Conservation (phyloP, 2,888 invertebrate genomes). For the Bombylius discolor region DNA sequence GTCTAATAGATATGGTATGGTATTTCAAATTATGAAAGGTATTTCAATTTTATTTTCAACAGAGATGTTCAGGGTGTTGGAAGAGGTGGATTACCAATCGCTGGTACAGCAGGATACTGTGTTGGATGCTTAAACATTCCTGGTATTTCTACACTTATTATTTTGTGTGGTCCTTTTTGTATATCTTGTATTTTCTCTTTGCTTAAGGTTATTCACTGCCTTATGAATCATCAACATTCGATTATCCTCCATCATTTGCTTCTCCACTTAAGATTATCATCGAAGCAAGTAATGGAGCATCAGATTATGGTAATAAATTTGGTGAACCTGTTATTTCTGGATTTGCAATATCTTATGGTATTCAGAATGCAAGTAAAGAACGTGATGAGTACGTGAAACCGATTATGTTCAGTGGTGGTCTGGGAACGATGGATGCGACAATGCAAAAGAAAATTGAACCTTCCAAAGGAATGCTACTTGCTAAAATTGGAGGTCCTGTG, state of each 20-base stretch:
- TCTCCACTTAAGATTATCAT: constrained; percentile 78
- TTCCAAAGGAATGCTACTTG: constrained; percentile 70
- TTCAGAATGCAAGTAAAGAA: constrained; percentile 48
- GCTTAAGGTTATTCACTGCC: constrained; percentile 61
- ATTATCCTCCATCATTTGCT: constrained; percentile 84
- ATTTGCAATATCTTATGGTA: constrained; percentile 83
- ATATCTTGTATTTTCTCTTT: background rate
- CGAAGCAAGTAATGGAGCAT: constrained; percentile 95
- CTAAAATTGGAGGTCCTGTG: constrained; percentile 94
- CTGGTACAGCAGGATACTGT: constrained; percentile 92
- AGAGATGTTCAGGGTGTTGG: constrained; percentile 93
- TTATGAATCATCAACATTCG: constrained; percentile 65
- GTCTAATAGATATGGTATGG: too few relatives aligned
- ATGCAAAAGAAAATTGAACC: constrained; percentile 70
- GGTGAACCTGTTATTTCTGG: constrained; percentile 90
- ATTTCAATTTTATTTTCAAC: background rate
- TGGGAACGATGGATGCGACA: constrained; percentile 75
- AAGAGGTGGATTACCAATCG: constrained; percentile 83
- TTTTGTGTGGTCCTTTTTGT: background rate
- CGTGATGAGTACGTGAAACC: constrained; percentile 93
- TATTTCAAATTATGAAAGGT: background rate
- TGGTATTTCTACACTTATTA: constrained; percentile 39
- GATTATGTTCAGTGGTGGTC: constrained; percentile 96
- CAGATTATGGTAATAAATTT: constrained; percentile 98
- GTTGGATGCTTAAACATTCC: constrained; percentile 87